Conservation (phyloP, 2,797 vertebrate genomes). For the Crocidura indochinensis region DNA sequence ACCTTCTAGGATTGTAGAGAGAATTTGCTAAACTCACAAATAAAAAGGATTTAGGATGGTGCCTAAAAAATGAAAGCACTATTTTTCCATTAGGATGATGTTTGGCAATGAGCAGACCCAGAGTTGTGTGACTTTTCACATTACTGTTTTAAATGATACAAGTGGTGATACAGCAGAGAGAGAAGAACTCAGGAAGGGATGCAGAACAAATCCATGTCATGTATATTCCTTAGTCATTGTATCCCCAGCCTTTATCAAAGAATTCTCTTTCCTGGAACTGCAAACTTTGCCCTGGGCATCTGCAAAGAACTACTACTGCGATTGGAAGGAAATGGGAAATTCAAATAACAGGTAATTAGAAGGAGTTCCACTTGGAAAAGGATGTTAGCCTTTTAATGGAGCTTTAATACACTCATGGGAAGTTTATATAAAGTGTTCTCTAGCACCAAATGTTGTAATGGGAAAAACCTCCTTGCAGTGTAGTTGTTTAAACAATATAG, state of each 20-base stretch:
- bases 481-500: conserved; percentile 64
- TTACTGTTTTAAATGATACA: not conserved
- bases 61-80: not conserved
- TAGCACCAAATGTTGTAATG: conserved; percentile 62
- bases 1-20: not conserved
- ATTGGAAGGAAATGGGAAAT: conserved; percentile 36
- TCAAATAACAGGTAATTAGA: conserved; percentile 74
- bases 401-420: conserved; percentile 74
- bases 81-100: not conserved
- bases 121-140: not conserved
- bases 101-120: not conserved
- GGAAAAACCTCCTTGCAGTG: conserved; percentile 61
- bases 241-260: conserved; percentile 46
- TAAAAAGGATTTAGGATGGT: not conserved
- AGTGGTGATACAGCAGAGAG: not conserved
- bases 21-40: not conserved
- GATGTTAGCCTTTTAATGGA: conserved; percentile 41
- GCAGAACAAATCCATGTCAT: conserved; percentile 25
- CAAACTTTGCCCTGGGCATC: conserved; percentile 1
- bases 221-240: conserved; percentile 31
- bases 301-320: not conserved
- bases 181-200: conserved; percentile 34
- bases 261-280: conserved; percentile 61
- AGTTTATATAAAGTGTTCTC: conserved; percentile 69
- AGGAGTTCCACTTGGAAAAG: conserved; percentile 69